Conservation (phyloP, 2,113 vertebrate genomes). For the Ciconia maguari region DNA sequence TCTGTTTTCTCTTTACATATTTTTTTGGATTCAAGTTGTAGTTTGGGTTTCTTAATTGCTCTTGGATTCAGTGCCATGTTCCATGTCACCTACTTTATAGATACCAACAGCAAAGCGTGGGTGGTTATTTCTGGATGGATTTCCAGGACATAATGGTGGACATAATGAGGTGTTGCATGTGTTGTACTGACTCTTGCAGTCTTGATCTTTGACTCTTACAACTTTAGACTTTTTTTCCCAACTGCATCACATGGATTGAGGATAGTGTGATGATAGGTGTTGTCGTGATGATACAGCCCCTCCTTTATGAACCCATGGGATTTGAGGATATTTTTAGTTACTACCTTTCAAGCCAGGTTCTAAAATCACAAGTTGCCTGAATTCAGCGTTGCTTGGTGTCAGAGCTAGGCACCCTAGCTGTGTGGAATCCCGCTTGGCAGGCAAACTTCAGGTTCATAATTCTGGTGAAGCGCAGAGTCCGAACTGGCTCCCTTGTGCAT, state of each 20-base stretch:
- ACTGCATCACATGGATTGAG: neutral
- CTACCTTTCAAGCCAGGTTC: neutral
- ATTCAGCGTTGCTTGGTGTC: neutral
- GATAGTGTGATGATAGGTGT: neutral
- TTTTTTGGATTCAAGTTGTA: neutral
- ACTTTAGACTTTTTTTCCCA: fast-evolving
- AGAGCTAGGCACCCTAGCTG: neutral
- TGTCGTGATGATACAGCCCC: neutral
- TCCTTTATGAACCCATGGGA: neutral
- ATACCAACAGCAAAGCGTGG: neutral
- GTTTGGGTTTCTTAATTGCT: fast-evolving
- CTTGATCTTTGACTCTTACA: neutral
- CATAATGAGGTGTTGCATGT: fast-evolving
- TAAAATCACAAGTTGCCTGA: too few relatives aligned
- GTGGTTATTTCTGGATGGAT: neutral
- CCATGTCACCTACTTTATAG: fast-evolving
- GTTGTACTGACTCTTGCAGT: neutral
- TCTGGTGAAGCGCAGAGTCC: neutral
- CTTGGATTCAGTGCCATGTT: neutral
- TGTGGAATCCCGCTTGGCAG: neutral
- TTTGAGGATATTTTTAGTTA: neutral
- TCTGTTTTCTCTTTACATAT: neutral
- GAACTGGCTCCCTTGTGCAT: neutral
- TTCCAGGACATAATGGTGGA: neutral
- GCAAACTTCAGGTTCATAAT: neutral